These are phyloP conservation scores for Neolamprologus modestus DNA, from an alignment of 2,113 vertebrate genomes.

Conservation along the genomic window DNA sequence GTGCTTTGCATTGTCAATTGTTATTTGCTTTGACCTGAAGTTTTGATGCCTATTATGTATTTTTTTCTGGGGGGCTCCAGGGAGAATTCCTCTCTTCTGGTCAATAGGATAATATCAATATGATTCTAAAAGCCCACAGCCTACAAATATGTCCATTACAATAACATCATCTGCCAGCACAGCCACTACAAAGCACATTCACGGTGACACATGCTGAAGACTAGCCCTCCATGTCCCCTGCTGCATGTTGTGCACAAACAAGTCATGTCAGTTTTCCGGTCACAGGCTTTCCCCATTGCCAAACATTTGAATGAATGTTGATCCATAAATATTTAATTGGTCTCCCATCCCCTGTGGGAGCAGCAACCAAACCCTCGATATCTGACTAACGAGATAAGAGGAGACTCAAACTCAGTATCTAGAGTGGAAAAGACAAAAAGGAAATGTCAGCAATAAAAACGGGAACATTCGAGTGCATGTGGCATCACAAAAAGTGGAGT, in stretches of 20 bases:
- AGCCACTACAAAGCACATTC: neutral
- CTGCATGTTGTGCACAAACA: conserved; percentile 36
- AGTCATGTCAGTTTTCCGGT: conserved; percentile 49
- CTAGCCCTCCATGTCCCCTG: conserved; percentile 1
- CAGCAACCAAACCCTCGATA: conserved; percentile 15
- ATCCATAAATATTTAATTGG: conserved; percentile 67
- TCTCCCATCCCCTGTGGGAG: conserved; percentile 4
- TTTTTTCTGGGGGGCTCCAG: neutral
- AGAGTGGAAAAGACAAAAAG: neutral
- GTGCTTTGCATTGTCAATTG: neutral
- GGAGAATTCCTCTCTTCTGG: neutral
- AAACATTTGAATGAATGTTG: conserved; percentile 56
- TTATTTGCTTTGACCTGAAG: neutral
- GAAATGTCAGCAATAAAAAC: neutral
- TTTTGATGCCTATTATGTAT: neutral
- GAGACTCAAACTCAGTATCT: neutral
- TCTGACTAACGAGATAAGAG: conserved; percentile 31
- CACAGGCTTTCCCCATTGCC: conserved; percentile 28
- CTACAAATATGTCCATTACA: conserved; percentile 6
- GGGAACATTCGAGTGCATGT: neutral
- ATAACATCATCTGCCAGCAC: neutral
- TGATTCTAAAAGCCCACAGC: neutral
- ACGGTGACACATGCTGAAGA: conserved; percentile 3
- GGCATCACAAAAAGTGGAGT: neutral
- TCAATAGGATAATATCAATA: neutral